phyloP scores from a whole-genome alignment of 1,140 invertebrate species.

The Gerris buenoi region DNA sequence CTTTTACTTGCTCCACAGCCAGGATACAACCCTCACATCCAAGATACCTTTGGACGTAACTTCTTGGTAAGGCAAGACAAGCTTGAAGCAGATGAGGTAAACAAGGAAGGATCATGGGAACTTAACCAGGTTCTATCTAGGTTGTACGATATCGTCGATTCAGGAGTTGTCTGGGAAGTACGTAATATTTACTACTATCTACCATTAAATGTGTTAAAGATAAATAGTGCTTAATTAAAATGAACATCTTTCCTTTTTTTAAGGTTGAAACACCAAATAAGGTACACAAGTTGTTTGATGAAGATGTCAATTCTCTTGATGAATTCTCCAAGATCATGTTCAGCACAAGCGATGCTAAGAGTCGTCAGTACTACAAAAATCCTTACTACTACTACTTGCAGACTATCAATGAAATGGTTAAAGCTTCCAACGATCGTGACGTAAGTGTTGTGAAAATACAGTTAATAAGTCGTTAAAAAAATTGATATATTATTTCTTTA shows the following conservation, averaged over 20 bases:
- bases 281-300: not conserved
- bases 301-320: not conserved
- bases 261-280: not conserved
- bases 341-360: not conserved
- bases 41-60: slow-evolving; percentile 8
- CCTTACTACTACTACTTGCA: not conserved
- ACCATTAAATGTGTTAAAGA: too few species aligned
- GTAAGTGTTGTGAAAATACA: not conserved
- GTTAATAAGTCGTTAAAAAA: too few species aligned
- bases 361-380: not conserved
- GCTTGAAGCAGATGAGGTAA: not conserved
- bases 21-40: slow-evolving; percentile 14
- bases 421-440: not conserved
- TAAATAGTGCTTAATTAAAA: too few species aligned
- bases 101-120: slow-evolving; percentile 4
- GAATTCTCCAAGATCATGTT: not conserved
- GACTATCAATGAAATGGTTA: not conserved
- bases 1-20: too few species aligned
- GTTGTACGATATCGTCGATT: not conserved
- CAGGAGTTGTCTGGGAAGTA: not conserved
- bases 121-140: not conserved
- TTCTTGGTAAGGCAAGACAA: slow-evolving; percentile 10
- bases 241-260: too few species aligned
- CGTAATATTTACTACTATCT: too few species aligned
- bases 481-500: too few species aligned